Evolutionary conservation across 2,888 invertebrate species (phyloP), one percentile per base, ranked within the genome.

Genomic region (Harpagoxenus sublaevis): DNA sequence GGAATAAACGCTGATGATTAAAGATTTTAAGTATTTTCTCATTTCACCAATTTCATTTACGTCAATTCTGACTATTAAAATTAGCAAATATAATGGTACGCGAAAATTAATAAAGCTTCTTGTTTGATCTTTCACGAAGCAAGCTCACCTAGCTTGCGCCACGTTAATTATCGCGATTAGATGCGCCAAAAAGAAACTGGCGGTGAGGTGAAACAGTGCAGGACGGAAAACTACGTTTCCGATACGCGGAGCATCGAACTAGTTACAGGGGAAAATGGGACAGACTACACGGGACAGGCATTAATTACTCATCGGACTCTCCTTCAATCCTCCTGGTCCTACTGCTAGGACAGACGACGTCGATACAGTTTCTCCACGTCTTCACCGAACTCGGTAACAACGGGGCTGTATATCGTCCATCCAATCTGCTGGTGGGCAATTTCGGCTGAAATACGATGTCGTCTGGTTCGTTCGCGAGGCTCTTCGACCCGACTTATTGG

Each of bases 341-440:
- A 63, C 65, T 3, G 42, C 63, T 57, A 70, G 88, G 66, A 85
- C 83, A 66, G 85, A 83, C 89, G 84, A 87, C 86, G 87, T 91
- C 91, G 91, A 89, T 91, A 92, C 88, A 83, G 88, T 84, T 83
- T 89, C 87, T 88, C 89, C 89, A 88, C 77, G 42, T 91, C 91
- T 88, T 91, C 87, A 87, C 86, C 82, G 84, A 86, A 86, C 85
- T 87, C 84, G 63, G 82, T 87, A 87, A 87, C 84, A 66, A 53
- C 65, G 63, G 70, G 83, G 89, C 90, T 94, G 94, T 95, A 95
- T 95, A 95, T 95, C 95, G 94, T 94, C 94, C 93, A 92, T 93
- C 94, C 95, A 95, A 95, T 95, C 94, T 95, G 93, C 93, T 90
- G 93, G 88, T 92, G 89, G 93, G 95, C 94, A 94, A 95, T 95